A percentile compares a stretch with the other conserved stretches of the same genome.
These are phyloP conservation scores for Caenorhabditis plicata DNA, from an alignment of 2,888 invertebrate genomes.

Conservation along the genomic window DNA sequence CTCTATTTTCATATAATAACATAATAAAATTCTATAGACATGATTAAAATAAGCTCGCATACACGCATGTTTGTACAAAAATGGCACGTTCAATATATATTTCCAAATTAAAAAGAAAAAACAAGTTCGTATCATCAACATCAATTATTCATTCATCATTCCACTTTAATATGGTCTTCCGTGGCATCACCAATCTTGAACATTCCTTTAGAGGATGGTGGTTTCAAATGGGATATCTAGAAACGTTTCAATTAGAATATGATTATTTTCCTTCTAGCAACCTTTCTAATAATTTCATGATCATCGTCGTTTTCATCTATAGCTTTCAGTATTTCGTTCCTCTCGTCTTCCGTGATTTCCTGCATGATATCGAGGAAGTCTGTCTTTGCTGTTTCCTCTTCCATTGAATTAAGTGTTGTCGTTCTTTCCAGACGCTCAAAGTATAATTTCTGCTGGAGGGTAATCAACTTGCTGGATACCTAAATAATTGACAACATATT, in stretches of 20 bases:
- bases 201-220: not conserved
- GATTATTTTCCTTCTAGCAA: constrained; percentile 17
- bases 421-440: constrained; percentile 43
- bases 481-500: no score
- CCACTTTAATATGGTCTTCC: constrained; percentile 13
- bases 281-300: constrained; percentile 34
- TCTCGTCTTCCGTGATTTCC: constrained; percentile 39
- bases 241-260: not conserved
- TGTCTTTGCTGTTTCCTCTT: constrained; percentile 8
- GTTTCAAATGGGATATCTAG: not conserved
- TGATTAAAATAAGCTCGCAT: no score
- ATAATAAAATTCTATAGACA: no score
- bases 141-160: no score
- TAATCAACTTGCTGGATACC: constrained; percentile 45
- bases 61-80: no score
- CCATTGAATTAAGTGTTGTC: constrained; percentile 33
- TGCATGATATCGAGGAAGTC: constrained; percentile 37
- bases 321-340: constrained; percentile 35
- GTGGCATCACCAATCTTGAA: constrained; percentile 7
- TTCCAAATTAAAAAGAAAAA: no score
- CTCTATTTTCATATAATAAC: no score
- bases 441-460: constrained; percentile 46
- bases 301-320: constrained; percentile 42
- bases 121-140: no score
- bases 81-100: no score